Evolutionary conservation across 2,888 invertebrate species (phyloP), one percentile per base, ranked within the genome.

Genomic region (Caenorhabditis afra): DNA sequence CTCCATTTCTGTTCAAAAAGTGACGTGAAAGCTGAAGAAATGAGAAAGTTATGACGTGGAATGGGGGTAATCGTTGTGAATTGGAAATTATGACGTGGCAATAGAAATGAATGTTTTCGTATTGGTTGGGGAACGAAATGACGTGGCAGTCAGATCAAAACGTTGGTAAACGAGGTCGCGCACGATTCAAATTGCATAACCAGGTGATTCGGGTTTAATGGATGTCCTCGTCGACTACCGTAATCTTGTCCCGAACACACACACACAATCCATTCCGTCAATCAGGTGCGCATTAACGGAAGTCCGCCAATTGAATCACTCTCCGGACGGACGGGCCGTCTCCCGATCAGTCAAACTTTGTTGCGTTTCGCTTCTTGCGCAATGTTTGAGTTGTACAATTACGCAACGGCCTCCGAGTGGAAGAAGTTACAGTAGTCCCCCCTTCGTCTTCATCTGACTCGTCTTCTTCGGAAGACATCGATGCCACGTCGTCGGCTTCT

Each of bases 331-430:
- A 52, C 23, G 45, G 23, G 14, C 44, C 44, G 55, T 22, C 41
- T 37, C 55, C 22, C 61, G 47, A 62, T 70, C 70, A 50, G 50
- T 70, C 70, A 70, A 70, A 70, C 70, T 70, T 70, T 55, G 70
- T 70, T 70, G 62, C 70, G 70, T 59, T 55, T 44, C 62, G 52
- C n/a, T 14, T 47, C 29, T 70, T 62, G 22, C 70, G 66, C 39
- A 66, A 66, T 66, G 39, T 66, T 66, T 66, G 66, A 57, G 66
- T 66, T 57, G 66, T 66, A 44, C 49, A 12, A 37, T 70, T 70
- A 45, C 70, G 55, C 45, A 70, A 70, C 20, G 29, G 22, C 45
- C 53, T 66, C 65, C 22, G 12, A 29, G 29, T 5, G 7, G 29
- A 52, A 50, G 23, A 70, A 70, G 39, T 68, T 68, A 68, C 59